Conservation (phyloP, 2,113 vertebrate species). For the Rutilus rutilus region DNA sequence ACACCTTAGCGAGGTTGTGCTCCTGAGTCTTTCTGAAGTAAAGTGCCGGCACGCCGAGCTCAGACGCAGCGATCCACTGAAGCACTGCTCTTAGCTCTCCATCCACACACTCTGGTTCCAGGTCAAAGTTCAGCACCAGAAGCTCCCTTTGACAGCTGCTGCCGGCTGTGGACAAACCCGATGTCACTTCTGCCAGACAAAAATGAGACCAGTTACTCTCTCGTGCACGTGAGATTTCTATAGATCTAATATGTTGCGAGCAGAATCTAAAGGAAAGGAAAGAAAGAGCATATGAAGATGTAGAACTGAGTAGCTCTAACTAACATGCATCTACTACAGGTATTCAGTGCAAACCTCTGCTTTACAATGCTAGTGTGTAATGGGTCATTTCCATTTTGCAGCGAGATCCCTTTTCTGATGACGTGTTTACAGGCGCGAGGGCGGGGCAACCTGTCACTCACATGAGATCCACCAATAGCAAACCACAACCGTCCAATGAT, state of each 20-base stretch:
- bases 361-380: too few relatives aligned
- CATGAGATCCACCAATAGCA: too few relatives aligned
- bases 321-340: not conserved
- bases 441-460: too few relatives aligned
- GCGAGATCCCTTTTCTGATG: too few relatives aligned
- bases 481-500: too few relatives aligned
- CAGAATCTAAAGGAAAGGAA: not conserved
- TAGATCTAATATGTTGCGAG: not conserved
- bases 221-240: not conserved
- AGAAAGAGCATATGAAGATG: not conserved
- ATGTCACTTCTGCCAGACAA: conserved; percentile 75
- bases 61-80: conserved; percentile 96
- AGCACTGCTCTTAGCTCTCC: conserved; percentile 85
- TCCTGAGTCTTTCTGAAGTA: conserved; percentile 92
- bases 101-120: conserved; percentile 83
- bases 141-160: conserved; percentile 78
- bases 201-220: not conserved
- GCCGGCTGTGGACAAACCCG: conserved; percentile 70
- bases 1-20: conserved; percentile 84
- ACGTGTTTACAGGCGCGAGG: too few relatives aligned
- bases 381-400: too few relatives aligned
- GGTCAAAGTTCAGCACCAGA: conserved; percentile 90
- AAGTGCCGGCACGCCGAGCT: conserved; percentile 88
- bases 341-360: too few relatives aligned
- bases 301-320: not conserved